These are phyloP conservation scores for Cerastoderma edule DNA, from an alignment of 2,888 invertebrate genomes.

Conservation along the genomic window DNA sequence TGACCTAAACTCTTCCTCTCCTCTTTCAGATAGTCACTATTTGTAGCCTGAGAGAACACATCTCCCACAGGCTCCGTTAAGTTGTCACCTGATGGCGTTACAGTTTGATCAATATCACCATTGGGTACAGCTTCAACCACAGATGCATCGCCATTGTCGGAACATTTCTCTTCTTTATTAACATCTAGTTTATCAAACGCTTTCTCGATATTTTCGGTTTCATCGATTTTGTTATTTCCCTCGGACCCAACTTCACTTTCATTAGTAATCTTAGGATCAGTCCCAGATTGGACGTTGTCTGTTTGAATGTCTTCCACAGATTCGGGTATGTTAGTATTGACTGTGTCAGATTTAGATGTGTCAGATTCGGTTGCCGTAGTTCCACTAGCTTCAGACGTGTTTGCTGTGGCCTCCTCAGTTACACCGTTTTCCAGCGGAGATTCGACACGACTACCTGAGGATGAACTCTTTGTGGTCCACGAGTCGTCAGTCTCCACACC, in stretches of 20 bases:
- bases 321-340: not conserved
- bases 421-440: conserved; percentile 41
- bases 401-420: not conserved
- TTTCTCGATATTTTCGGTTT: not conserved
- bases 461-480: conserved; percentile 52
- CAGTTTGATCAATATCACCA: not conserved
- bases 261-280: not conserved
- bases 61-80: not conserved
- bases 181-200: not conserved
- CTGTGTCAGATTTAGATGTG: too few species aligned
- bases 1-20: conserved; percentile 5
- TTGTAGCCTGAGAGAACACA: conserved; percentile 36
- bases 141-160: not conserved
- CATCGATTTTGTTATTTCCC: not conserved
- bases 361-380: too few species aligned
- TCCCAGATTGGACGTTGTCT: not conserved
- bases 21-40: conserved; percentile 31
- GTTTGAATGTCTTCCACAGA: not conserved
- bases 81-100: conserved; percentile 12
- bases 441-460: conserved; percentile 47
- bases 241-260: not conserved
- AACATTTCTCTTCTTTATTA: not conserved
- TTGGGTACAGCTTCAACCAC: conserved; percentile 1
- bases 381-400: not conserved
- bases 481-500: conserved; percentile 44